Evolutionary conservation across 2,888 invertebrate genomes (phyloP).

Genomic region (Helobdella robusta): DNA sequence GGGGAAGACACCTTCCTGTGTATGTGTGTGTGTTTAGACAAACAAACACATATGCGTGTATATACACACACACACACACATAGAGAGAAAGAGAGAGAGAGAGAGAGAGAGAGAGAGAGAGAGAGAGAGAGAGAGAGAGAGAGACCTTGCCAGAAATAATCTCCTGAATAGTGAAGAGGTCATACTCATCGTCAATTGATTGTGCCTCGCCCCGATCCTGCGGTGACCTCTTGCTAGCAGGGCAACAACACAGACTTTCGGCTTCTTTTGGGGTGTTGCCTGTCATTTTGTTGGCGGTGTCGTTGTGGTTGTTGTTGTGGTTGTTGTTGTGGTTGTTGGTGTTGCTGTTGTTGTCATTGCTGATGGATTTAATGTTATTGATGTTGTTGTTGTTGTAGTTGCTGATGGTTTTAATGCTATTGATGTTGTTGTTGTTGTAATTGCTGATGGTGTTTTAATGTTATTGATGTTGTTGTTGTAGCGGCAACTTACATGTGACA

Average conservation of each 20-base stretch:
- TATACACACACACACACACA: background rate
- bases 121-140: too few species aligned
- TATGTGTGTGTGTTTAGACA: slow-evolving; percentile 33
- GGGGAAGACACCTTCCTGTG: slow-evolving; percentile 78
- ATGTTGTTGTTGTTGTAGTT: too few species aligned
- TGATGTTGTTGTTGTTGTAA: background rate
- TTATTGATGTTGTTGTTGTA: too few species aligned
- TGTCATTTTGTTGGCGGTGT: background rate
- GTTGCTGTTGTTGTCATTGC: too few species aligned
- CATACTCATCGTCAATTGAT: slow-evolving; percentile 44
- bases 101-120: background rate
- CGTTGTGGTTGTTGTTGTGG: too few species aligned
- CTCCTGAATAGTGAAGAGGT: slow-evolving; percentile 81
- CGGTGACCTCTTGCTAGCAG: background rate
- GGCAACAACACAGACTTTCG: slow-evolving; percentile 19
- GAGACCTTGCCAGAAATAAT: slow-evolving; percentile 89
- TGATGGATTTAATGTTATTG: too few species aligned
- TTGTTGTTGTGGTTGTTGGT: too few species aligned
- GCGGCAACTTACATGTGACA: slow-evolving; percentile 31
- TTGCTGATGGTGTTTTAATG: too few species aligned
- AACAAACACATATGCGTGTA: background rate
- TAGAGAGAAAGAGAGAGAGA: too few species aligned
- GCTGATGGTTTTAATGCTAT: background rate
- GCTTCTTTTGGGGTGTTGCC: slow-evolving; percentile 28
- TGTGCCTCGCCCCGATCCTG: background rate